phyloP scores from a whole-genome alignment of 30 jellyfish, hydroid and myxozoan species.

The Turritopsis dohrnii region DNA sequence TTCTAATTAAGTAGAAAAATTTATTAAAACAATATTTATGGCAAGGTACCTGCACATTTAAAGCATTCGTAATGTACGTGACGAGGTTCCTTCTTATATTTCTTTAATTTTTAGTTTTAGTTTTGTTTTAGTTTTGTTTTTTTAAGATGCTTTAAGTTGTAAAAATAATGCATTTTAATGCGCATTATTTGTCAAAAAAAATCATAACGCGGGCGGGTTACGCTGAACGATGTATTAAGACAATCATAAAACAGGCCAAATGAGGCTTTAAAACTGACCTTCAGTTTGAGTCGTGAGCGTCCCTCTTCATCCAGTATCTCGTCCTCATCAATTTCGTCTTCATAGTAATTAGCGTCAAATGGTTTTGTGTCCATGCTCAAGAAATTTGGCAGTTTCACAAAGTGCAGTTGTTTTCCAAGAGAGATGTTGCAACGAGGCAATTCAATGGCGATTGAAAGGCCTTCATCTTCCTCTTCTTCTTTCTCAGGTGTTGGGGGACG shows the following conservation, averaged over 20 bases:
- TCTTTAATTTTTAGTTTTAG: no score
- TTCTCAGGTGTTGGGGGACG: slow-evolving; percentile 41
- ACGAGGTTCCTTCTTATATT: no score
- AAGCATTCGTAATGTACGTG: no score
- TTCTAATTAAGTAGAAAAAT: no score
- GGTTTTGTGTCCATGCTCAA: slow-evolving; percentile 92
- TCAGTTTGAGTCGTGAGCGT: slow-evolving; percentile 79
- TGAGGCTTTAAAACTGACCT: slow-evolving; percentile 35
- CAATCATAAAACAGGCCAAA: background rate
- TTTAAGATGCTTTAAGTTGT: no score
- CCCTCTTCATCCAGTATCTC: slow-evolving; percentile 94
- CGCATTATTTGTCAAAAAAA: no score
- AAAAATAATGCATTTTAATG: no score
- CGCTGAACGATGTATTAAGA: background rate
- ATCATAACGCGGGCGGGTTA: no score
- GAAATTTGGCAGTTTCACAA: slow-evolving; percentile 88
- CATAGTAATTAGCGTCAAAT: slow-evolving; percentile 74
- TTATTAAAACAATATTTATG: no score
- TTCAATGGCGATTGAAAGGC: slow-evolving; percentile 75
- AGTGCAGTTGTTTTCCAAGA: slow-evolving; percentile 67
- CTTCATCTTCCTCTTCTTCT: slow-evolving; percentile 65
- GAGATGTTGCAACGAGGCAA: slow-evolving; percentile 71
- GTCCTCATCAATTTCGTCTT: slow-evolving; percentile 90
- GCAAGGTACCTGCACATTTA: no score
- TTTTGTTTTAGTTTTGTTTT: no score